A percentile compares a stretch with the other conserved stretches of the same genome.
phyloP scores from a whole-genome alignment of 2,888 invertebrate species.

The Pristionchus maxplancki region DNA sequence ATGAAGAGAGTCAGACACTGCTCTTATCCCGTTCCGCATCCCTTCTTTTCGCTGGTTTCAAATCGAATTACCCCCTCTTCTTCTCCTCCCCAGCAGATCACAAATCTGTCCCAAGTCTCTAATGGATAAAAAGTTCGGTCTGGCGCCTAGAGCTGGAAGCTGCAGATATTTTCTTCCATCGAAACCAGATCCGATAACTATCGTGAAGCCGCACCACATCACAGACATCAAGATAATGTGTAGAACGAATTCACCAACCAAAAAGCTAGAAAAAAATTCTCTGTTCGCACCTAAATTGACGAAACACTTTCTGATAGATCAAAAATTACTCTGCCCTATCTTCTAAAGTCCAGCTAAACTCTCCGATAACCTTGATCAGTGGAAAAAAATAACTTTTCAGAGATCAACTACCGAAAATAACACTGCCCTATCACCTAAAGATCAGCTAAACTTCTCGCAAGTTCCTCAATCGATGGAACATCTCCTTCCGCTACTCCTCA shows the following conservation, averaged over 20 bases:
- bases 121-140: neutral
- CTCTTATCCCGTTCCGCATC: neutral
- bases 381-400: too few relatives aligned
- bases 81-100: neutral
- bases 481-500: neutral
- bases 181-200: neutral
- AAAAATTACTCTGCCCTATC: too few relatives aligned
- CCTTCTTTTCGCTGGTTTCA: neutral
- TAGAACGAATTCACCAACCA: neutral
- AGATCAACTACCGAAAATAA: too few relatives aligned
- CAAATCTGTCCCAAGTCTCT: neutral
- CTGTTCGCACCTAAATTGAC: too few relatives aligned
- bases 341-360: neutral
- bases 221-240: neutral
- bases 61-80: conserved; percentile 14
- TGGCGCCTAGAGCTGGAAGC: neutral
- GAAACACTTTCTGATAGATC: too few relatives aligned
- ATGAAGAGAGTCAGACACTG: too few relatives aligned
- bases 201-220: neutral
- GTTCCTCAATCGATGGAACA: neutral
- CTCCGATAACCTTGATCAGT: too few relatives aligned
- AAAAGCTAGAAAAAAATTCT: neutral
- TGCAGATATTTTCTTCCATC: neutral
- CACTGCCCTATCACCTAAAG: too few relatives aligned
- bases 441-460: too few relatives aligned